Base-by-base conservation (phyloP, 2,888 invertebrate genomes). In the Melieria picta region DNA sequence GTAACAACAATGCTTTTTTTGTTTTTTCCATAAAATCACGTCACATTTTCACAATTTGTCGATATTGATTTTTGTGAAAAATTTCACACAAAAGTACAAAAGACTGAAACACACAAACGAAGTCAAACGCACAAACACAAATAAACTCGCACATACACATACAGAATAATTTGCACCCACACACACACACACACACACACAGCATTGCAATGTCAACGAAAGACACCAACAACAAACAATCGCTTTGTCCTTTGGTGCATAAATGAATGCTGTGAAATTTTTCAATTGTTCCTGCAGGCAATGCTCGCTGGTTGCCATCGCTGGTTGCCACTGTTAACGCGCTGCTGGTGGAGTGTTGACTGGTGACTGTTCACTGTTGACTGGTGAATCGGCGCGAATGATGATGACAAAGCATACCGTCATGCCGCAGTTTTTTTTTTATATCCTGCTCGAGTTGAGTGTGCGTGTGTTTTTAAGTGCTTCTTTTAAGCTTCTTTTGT, bases 181-280 rank as follows among this genome's bases (percentile, higher is more conserved):
- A n/a, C n/a, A n/a, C n/a, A n/a, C 9, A 50, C 50, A 50, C 50
- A 10, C 50, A 50, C 50, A 10, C 50, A 50, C 50, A 10, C 50
- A 50, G 11, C 50, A 3, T 10, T 11, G 3, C 50, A 10, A 10
- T 10, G 7, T 50, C 50, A 50, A 50, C 50, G 3, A 50, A 7
- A 50, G 50, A 11, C 7, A 50, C 1, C 9, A 50, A 50, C 50
- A 10, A 3, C 7, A 10, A 50, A 50, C 50, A 50, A 50, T 50
- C 57, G 16, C 13, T 10, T 13, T 48, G 10, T 57, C 13, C n/a
- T 42, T 47, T 47, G 30, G 9, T 42, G 63, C 45, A 45, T 13
- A 56, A 66, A 61, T 42, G 47, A 65, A 60, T 61, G 65, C 43
- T 58, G n/a, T 56, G 47, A 57, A 5, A 62, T 56, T 62, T 61